Evolutionary conservation across 1,140 invertebrate genomes (phyloP).

Genomic region (Drosophila kikkawai): DNA sequence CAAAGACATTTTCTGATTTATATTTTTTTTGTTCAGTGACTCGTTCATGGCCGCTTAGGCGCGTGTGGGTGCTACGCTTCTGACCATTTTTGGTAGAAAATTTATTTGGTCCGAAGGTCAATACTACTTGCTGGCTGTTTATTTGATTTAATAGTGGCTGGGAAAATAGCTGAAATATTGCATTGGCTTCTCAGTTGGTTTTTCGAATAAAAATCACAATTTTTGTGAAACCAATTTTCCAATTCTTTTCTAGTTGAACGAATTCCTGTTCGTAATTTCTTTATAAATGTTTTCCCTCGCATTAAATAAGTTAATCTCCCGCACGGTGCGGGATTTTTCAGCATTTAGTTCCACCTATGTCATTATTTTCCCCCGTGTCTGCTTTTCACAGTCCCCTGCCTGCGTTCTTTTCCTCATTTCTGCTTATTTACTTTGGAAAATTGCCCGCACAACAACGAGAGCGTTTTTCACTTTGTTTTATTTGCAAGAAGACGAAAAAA

Average conservation of each 20-base stretch:
- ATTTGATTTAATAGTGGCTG: conserved; percentile 20
- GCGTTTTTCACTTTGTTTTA: conserved; percentile 47
- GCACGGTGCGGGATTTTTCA: conserved; percentile 39
- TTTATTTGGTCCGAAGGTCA: conserved; percentile 33
- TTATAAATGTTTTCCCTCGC: conserved; percentile 44
- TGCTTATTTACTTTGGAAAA: conserved; percentile 74
- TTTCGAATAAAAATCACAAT: conserved; percentile 16
- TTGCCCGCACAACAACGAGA: conserved; percentile 54
- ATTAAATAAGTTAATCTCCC: conserved; percentile 61
- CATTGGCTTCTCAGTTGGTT: not conserved
- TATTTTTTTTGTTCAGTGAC: conserved; percentile 34
- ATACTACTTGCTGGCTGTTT: not conserved
- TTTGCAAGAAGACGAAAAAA: conserved; percentile 20
- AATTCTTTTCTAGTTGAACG: conserved; percentile 12
- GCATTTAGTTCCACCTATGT: conserved; percentile 63
- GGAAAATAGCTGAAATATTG: not conserved
- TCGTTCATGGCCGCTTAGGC: conserved; percentile 46
- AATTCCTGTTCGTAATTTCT: conserved; percentile 30
- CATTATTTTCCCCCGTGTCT: conserved; percentile 50
- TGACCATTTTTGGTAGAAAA: conserved; percentile 36
- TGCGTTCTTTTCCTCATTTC: conserved; percentile 3
- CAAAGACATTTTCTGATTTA: not conserved
- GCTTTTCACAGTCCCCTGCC: not conserved
- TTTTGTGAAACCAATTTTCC: conserved; percentile 15
- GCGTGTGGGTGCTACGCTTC: conserved; percentile 36